phyloP scores from a whole-genome alignment of 2,797 vertebrate species.

The Myripristis murdjan region DNA sequence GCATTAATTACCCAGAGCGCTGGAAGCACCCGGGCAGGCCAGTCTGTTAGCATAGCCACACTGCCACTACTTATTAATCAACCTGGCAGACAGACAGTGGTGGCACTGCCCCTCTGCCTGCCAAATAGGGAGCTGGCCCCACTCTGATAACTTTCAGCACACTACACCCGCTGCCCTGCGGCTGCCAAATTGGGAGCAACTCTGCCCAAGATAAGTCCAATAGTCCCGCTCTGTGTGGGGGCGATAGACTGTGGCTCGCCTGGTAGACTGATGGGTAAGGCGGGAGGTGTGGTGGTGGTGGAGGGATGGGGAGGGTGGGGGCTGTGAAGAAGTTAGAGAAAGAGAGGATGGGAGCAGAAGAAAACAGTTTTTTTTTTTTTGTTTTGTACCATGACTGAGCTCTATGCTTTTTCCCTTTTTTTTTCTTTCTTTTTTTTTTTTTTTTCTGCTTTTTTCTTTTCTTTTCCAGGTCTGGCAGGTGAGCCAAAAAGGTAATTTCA shows the following conservation, averaged over 20 bases:
- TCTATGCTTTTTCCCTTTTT: no score
- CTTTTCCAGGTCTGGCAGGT: no score
- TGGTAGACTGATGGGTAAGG: slow-evolving; percentile 49
- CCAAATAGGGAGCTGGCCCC: slow-evolving; percentile 81
- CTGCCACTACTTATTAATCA: slow-evolving; percentile 79
- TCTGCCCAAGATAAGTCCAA: slow-evolving; percentile 76
- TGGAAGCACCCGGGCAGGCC: slow-evolving; percentile 56
- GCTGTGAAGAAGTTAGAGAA: slow-evolving; percentile 37
- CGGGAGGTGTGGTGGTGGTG: slow-evolving; percentile 21
- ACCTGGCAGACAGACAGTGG: slow-evolving; percentile 74
- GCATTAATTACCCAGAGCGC: slow-evolving; percentile 58
- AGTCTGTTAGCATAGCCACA: slow-evolving; percentile 63
- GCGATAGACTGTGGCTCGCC: slow-evolving; percentile 61
- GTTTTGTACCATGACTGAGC: no score
- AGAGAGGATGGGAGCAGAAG: slow-evolving; percentile 2
- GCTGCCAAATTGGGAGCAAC: slow-evolving; percentile 80
- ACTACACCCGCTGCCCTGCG: slow-evolving; percentile 58
- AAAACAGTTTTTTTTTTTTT: no score
- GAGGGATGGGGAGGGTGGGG: background rate
- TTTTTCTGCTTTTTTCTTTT: no score
- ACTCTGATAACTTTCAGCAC: slow-evolving; percentile 78
- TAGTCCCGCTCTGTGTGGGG: slow-evolving; percentile 61
- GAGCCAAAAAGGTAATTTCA: no score
- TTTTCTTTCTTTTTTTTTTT: no score
- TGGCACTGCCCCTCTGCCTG: slow-evolving; percentile 73